Percentiles rank a stretch among this genome's conserved stretches.
phyloP scores from a whole-genome alignment of 2,797 vertebrate species.

The Sitta carolinensis region DNA sequence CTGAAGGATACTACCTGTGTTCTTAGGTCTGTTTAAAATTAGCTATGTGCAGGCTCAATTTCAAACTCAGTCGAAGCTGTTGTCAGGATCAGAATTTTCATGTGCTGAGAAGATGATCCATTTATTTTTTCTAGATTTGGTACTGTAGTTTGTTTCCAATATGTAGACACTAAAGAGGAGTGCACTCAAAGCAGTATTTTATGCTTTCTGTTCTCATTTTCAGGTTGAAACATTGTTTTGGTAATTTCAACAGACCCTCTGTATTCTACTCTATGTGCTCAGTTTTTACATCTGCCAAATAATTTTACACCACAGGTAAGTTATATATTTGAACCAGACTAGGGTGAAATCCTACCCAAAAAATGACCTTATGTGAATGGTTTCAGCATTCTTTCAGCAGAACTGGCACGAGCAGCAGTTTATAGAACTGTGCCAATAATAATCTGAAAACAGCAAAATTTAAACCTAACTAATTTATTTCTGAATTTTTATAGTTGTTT shows the following conservation, averaged over 20 bases:
- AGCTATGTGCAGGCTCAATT: background rate
- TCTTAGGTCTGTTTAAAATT: background rate
- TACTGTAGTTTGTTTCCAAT: background rate
- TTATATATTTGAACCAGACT: background rate
- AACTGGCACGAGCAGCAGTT: background rate
- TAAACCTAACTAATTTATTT: background rate
- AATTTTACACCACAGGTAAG: background rate
- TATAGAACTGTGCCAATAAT: background rate
- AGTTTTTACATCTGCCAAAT: background rate
- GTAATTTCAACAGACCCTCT: constrained; percentile 36
- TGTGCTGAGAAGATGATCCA: background rate
- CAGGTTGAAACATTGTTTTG: background rate
- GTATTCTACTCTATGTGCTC: background rate
- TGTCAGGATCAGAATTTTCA: constrained; percentile 4
- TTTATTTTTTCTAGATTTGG: constrained; percentile 3
- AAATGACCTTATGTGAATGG: background rate
- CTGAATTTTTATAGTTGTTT: background rate
- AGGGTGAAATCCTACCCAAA: background rate
- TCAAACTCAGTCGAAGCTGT: background rate
- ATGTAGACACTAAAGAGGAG: background rate
- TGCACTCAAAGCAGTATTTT: background rate
- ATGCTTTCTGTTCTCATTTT: background rate
- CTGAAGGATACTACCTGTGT: background rate
- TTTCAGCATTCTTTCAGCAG: background rate
- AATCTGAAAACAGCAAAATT: background rate